Conservation (phyloP, 2,113 vertebrate species). For the Hemiscyllium ocellatum region DNA sequence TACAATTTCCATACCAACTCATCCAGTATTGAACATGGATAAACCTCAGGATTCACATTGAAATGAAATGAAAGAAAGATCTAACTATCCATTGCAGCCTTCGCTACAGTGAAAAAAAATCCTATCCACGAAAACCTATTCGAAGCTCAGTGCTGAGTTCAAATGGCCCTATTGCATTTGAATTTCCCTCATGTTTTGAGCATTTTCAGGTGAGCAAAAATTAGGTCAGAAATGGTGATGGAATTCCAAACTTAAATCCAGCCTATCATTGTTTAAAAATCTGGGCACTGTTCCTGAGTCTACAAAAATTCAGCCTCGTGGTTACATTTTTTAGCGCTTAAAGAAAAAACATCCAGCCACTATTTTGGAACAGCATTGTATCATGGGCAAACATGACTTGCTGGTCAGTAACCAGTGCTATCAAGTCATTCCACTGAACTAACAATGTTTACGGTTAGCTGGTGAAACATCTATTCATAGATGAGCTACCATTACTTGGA, state of each 20-base stretch:
- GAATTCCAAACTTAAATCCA: background rate
- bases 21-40: too few species aligned
- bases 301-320: background rate
- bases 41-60: too few species aligned
- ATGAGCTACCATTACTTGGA: background rate
- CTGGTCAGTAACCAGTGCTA: background rate
- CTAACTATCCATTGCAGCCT: too few species aligned
- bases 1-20: too few species aligned
- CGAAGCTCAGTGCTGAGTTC: background rate
- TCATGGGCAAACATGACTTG: background rate
- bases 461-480: background rate
- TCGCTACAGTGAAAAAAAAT: too few species aligned
- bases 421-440: background rate
- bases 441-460: background rate
- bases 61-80: too few species aligned
- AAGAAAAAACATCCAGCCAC: background rate
- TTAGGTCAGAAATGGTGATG: background rate
- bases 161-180: background rate
- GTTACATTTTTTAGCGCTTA: background rate
- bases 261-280: background rate
- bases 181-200: background rate
- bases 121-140: too few species aligned
- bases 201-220: background rate
- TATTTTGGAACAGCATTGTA: background rate
- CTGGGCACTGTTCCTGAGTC: background rate